These are phyloP conservation scores for Apotomis betuletana DNA, from an alignment of 2,888 invertebrate genomes.

Conservation along the genomic window DNA sequence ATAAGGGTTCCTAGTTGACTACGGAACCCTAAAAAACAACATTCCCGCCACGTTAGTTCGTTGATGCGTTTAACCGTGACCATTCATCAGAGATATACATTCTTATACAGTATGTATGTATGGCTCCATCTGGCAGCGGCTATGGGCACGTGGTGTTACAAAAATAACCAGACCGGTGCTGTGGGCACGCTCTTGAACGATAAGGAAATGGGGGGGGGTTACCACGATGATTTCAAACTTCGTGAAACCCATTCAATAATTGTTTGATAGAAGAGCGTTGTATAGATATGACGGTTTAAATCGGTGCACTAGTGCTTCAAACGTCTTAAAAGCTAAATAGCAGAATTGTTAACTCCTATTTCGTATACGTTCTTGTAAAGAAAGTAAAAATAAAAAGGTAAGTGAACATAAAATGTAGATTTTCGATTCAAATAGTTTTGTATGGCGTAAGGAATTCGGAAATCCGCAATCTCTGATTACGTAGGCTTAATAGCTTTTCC, in stretches of 20 bases:
- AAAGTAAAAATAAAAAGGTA: no score
- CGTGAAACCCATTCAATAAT: no score
- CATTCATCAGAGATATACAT: slow-evolving; percentile 8
- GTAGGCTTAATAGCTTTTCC: slow-evolving; percentile 1
- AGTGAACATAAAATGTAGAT: no score
- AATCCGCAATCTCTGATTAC: neutral
- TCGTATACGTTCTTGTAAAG: no score
- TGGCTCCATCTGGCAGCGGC: slow-evolving; percentile 31
- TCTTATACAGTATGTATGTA: neutral
- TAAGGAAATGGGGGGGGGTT: slow-evolving; percentile 6
- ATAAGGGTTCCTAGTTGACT: no score
- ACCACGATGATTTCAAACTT: no score
- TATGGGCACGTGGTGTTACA: slow-evolving; percentile 29
- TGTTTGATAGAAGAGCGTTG: no score
- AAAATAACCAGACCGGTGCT: slow-evolving; percentile 36
- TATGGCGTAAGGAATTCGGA: neutral
- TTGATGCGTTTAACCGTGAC: slow-evolving; percentile 27
- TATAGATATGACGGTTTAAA: no score
- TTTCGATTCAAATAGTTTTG: neutral
- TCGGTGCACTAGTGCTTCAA: no score
- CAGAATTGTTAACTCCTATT: no score
- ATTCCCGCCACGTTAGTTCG: slow-evolving; percentile 11
- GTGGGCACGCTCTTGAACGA: slow-evolving; percentile 42
- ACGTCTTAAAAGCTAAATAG: no score
- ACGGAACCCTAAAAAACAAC: no score